A percentile compares a stretch with the other conserved stretches of the same genome.
Evolutionary conservation across 2,113 vertebrate genomes (phyloP).

Genomic region (Sminthopsis crassicaudata): DNA sequence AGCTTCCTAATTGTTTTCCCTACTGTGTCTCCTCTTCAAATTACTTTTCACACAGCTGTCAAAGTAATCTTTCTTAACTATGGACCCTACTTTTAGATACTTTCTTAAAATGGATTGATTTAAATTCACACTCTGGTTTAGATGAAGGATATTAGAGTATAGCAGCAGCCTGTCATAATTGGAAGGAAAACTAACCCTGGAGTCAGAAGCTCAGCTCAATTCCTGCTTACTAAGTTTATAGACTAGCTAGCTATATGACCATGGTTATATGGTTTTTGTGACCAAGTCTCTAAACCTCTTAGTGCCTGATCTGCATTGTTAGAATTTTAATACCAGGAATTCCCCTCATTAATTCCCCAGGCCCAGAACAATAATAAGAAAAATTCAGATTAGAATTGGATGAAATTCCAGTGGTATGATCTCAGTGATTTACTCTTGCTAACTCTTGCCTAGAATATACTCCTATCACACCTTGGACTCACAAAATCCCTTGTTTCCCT

Average conservation of each 20-base stretch:
- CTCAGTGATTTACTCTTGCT: not conserved
- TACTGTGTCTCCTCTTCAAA: too few relatives aligned
- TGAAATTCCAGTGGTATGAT: not conserved
- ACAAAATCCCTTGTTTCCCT: not conserved
- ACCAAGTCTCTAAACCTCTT: not conserved
- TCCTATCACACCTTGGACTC: not conserved
- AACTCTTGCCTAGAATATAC: not conserved
- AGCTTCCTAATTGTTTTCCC: too few relatives aligned
- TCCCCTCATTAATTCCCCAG: not conserved
- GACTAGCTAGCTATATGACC: not conserved
- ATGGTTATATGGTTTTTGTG: not conserved
- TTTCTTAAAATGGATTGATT: conserved; percentile 40
- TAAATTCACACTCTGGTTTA: conserved; percentile 17
- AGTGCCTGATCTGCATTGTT: not conserved
- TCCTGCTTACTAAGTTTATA: not conserved
- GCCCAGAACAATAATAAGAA: not conserved
- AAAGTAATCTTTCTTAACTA: too few relatives aligned
- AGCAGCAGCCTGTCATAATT: conserved; percentile 9
- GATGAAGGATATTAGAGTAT: not conserved
- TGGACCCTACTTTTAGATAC: not conserved
- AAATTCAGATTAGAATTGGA: not conserved
- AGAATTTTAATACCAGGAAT: not conserved
- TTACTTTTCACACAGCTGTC: too few relatives aligned
- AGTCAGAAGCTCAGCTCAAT: not conserved
- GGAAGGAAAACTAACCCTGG: not conserved